Evolutionary conservation across 2,113 vertebrate genomes (phyloP), one percentile per base, ranked within the genome.

Genomic region (Phyllostomus hastatus): DNA sequence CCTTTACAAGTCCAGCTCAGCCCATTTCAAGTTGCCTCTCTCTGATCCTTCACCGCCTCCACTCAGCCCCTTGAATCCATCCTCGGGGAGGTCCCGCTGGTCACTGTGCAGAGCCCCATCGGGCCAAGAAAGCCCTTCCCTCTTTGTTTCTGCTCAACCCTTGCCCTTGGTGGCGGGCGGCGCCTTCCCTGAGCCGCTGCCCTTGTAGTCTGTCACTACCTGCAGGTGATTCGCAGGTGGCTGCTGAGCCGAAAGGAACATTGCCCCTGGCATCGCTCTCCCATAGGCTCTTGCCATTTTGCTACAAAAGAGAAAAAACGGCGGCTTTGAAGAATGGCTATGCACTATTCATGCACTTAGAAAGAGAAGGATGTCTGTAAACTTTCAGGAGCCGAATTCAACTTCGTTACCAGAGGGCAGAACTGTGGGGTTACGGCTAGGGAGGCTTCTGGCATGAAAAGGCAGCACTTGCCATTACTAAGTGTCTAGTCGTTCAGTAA

Each of bases 1-100:
- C 94, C 98, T 97, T 97, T 96, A 97, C 97, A 98, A 97, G 97
- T 87, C 91, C 86, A 57, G 86, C 95, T 97, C 91, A 43, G 97
- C 97, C 97, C 97, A 96, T 94, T 98, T 98, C 97, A 98, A 98
- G 98, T 97, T 93, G 95, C 93, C 97, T 98, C 98, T 98, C 97
- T 98, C 98, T 98, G 98, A 98, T 98, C 98, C 95, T 96, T 91
- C 91, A 96, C 95, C 88, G 97, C 93, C 91, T 91, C 90, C 86
- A 22, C 76, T 61, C 92, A 75, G 97, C 96, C 97, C 96, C 97
- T 98, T 95, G 96, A 97, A 98, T 96, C 89, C 73, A 69, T 97
- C 98, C 98, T 95, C 90, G 83, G 96, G 97, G 95, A 31, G 33
- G 54, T 95, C 96, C 96, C 86, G 16, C 94, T 97, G 98, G 98